A percentile compares a stretch with the other conserved stretches of the same genome.
Conservation (phyloP, 2,113 vertebrate species). For the Corythoichthys intestinalis region DNA sequence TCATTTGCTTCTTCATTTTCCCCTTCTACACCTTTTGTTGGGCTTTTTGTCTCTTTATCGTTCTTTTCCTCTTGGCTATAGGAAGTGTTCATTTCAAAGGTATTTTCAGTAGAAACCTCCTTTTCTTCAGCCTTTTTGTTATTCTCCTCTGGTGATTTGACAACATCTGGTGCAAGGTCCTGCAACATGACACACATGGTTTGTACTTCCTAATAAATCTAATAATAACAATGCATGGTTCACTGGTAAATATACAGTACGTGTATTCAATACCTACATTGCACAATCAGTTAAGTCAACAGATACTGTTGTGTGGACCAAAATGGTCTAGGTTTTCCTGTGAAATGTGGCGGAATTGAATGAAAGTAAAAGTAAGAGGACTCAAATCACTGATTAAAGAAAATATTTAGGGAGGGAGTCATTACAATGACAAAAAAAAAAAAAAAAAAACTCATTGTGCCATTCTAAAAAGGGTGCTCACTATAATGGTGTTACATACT, state of each 20-base stretch:
- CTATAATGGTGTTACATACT: too few species aligned
- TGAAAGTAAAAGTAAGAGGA: too few species aligned
- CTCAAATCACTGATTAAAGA: not conserved
- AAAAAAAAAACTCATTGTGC: not conserved
- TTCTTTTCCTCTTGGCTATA: constrained; percentile 36
- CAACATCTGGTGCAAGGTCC: constrained; percentile 32
- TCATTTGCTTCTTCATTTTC: constrained; percentile 77
- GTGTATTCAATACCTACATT: not conserved
- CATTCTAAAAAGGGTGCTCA: not conserved
- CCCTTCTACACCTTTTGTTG: constrained; percentile 17
- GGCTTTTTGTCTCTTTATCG: constrained; percentile 73
- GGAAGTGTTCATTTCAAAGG: constrained; percentile 15
- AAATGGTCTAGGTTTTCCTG: too few species aligned
- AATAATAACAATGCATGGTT: constrained; percentile 9
- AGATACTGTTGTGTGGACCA: too few species aligned
- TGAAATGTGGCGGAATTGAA: too few species aligned
- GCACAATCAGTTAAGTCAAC: not conserved
- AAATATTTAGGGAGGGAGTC: not conserved
- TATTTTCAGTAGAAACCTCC: constrained; percentile 19
- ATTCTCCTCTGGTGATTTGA: constrained; percentile 19
- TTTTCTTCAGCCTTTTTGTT: constrained; percentile 22
- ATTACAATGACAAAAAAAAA: not conserved
- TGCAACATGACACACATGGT: constrained; percentile 32
- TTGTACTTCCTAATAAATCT: constrained; percentile 26
- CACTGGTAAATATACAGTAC: not conserved